A percentile compares a stretch with the other conserved stretches of the same genome.
These are phyloP conservation scores for Pararge aegeria DNA, from an alignment of 1,140 invertebrate species.

Conservation along the genomic window DNA sequence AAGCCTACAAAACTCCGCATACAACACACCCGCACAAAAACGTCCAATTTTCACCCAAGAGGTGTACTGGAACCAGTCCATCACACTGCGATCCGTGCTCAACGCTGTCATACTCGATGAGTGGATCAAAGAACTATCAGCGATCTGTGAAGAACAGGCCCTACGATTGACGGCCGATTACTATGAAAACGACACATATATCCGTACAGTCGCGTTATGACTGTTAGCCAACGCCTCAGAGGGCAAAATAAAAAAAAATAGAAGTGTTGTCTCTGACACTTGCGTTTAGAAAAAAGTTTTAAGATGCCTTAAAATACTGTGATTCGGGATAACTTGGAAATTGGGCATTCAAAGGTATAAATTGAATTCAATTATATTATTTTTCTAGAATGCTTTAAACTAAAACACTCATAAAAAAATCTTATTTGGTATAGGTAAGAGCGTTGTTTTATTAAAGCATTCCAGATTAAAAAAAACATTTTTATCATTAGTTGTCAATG, in stretches of 20 bases:
- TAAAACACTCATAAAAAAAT: too few relatives aligned
- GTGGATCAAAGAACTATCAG: constrained; percentile 95
- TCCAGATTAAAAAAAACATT: too few relatives aligned
- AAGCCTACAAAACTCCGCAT: constrained; percentile 33
- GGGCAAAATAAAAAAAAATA: constrained; percentile 41
- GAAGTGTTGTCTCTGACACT: constrained; percentile 28
- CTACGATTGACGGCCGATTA: constrained; percentile 66
- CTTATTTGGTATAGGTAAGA: too few relatives aligned
- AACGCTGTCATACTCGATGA: constrained; percentile 94
- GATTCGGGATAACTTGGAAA: not conserved
- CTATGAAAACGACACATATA: constrained; percentile 58
- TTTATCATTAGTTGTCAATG: too few relatives aligned
- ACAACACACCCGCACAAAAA: constrained; percentile 41
- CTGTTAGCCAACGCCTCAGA: constrained; percentile 51
- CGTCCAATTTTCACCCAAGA: constrained; percentile 60
- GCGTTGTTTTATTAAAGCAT: too few relatives aligned
- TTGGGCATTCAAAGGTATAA: too few relatives aligned
- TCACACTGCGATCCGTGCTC: constrained; percentile 57
- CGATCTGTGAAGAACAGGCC: constrained; percentile 95
- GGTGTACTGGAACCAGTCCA: constrained; percentile 72
- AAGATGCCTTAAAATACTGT: constrained; percentile 10
- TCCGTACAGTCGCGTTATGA: constrained; percentile 66
- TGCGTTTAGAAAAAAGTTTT: constrained; percentile 10
- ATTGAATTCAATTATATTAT: too few relatives aligned
- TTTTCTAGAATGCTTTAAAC: too few relatives aligned